phyloP scores from a whole-genome alignment of 2,113 vertebrate species.

The Reinhardtius hippoglossoides region DNA sequence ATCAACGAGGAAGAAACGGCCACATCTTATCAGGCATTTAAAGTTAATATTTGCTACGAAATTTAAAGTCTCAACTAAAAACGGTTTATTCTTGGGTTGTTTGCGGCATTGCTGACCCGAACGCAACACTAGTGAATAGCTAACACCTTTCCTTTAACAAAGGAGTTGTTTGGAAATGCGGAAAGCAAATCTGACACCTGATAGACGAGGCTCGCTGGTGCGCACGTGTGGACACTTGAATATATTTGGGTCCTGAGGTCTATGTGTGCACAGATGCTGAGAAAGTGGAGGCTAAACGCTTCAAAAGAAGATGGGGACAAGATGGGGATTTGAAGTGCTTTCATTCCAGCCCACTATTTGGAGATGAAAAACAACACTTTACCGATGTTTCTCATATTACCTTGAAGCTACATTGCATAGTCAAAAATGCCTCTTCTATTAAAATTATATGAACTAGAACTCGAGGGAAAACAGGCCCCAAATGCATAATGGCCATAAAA shows the following conservation, averaged over 20 bases:
- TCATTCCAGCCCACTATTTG: no score
- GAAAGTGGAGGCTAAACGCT: neutral
- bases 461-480: constrained; percentile 40
- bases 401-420: constrained; percentile 50
- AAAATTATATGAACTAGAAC: constrained; percentile 45
- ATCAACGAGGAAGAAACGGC: neutral
- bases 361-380: constrained; percentile 32
- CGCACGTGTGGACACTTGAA: neutral
- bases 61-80: neutral
- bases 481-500: constrained; percentile 58
- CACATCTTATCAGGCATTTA: constrained; percentile 2
- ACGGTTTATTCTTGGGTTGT: neutral
- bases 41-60: neutral
- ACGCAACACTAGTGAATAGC: neutral
- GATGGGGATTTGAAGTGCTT: neutral
- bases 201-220: constrained; percentile 3
- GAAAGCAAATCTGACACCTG: constrained; percentile 9
- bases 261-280: neutral
- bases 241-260: neutral
- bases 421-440: constrained; percentile 45
- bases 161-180: neutral
- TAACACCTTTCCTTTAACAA: neutral
- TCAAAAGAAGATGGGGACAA: neutral
- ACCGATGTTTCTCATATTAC: constrained; percentile 29
- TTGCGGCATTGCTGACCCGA: neutral